Conservation (phyloP, 2,113 vertebrate genomes). For the Aptenodytes forsteri region DNA sequence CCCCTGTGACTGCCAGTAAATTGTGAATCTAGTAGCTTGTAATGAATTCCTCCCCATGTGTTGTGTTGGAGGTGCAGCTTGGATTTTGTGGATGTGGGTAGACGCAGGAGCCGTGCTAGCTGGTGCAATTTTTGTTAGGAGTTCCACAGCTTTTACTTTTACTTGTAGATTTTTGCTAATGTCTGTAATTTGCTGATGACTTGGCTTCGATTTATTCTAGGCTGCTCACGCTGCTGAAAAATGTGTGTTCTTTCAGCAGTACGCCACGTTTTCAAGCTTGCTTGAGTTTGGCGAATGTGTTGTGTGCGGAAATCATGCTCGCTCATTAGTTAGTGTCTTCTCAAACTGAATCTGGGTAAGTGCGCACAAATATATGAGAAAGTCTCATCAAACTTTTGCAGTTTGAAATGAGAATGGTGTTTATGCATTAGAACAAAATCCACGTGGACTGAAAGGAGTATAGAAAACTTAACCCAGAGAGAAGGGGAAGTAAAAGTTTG, state of each 20-base stretch:
- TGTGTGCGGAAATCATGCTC: neutral
- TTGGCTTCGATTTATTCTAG: neutral
- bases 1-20: neutral
- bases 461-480: neutral
- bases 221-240: neutral
- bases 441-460: neutral
- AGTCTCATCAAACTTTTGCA: neutral
- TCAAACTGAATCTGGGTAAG: neutral
- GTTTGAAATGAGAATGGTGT: neutral
- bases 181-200: neutral
- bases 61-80: neutral
- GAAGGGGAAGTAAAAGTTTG: neutral
- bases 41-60: neutral
- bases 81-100: neutral
- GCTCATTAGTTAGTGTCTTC: neutral
- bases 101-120: neutral
- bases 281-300: neutral
- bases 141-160: neutral
- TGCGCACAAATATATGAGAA: neutral
- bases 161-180: neutral
- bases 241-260: neutral
- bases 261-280: neutral
- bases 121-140: neutral
- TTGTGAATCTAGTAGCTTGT: neutral
- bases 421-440: neutral